Evolutionary conservation across 2,888 invertebrate genomes (phyloP).

Genomic region (Empis livida): DNA sequence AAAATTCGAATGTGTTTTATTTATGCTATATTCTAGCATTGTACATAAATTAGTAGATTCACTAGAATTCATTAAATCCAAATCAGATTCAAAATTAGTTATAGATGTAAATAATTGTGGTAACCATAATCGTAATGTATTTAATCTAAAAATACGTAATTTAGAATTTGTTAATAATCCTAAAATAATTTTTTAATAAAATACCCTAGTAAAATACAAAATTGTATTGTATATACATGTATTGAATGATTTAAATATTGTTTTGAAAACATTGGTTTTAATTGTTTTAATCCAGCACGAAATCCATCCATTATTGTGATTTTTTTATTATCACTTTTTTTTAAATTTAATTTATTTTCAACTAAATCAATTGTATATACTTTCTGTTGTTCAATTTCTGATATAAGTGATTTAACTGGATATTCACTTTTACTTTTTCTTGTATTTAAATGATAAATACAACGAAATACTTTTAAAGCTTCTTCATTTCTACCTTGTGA

Average conservation of each 20-base stretch:
- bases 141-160: conserved; percentile 48
- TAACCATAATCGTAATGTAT: conserved; percentile 74
- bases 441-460: conserved; percentile 48
- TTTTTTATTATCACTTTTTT: conserved; percentile 7
- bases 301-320: conserved; percentile 24
- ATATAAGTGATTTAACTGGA: conserved; percentile 32
- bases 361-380: conserved; percentile 2
- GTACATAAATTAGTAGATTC: conserved; percentile 25
- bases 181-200: too few relatives aligned
- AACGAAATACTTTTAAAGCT: conserved; percentile 28
- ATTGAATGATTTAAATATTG: conserved; percentile 48
- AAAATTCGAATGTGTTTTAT: conserved; percentile 21
- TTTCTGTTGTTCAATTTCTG: background rate
- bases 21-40: conserved; percentile 29
- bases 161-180: too few relatives aligned
- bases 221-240: conserved; percentile 50
- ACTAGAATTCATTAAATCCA: conserved; percentile 7
- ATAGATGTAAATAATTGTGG: conserved; percentile 73
- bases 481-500: conserved; percentile 25
- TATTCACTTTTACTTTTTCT: conserved; percentile 43
- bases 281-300: conserved; percentile 46
- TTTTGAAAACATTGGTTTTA: conserved; percentile 49
- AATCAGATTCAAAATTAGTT: conserved; percentile 33
- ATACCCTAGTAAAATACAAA: conserved; percentile 54
- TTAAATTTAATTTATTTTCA: conserved; percentile 14